Evolutionary conservation across 1,140 invertebrate species (phyloP).

Genomic region (Paralvinella palmiformis): DNA sequence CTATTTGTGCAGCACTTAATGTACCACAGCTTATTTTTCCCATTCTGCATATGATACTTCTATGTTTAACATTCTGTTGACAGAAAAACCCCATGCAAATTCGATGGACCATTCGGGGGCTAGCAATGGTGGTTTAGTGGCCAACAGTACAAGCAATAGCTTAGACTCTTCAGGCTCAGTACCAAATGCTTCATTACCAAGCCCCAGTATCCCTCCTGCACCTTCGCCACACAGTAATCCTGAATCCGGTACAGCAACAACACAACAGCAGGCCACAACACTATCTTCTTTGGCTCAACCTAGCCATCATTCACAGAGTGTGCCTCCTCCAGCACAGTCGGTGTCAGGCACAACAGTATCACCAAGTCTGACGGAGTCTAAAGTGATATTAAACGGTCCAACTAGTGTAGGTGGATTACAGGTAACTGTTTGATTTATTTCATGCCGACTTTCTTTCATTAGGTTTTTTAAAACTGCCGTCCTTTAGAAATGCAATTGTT

Average conservation of each 20-base stretch:
- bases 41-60: too few species aligned
- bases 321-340: neutral
- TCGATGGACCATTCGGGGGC: constrained; percentile 34
- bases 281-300: too few species aligned
- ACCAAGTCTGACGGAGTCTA: neutral
- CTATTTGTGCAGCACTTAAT: too few species aligned
- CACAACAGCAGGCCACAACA: neutral
- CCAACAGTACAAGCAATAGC: constrained; percentile 2
- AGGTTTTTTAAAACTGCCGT: too few species aligned
- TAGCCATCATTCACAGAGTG: neutral
- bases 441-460: too few species aligned
- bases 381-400: constrained; percentile 43
- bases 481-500: too few species aligned
- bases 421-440: too few species aligned
- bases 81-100: constrained; percentile 37
- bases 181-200: neutral
- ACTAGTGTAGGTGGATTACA: constrained; percentile 33
- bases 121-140: constrained; percentile 21
- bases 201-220: neutral
- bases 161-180: neutral
- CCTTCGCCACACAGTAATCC: neutral
- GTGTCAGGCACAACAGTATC: neutral
- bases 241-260: neutral
- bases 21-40: too few species aligned
- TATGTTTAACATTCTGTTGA: too few species aligned